These are phyloP conservation scores for Nasonia giraulti DNA, from an alignment of 1,140 invertebrate genomes.

Conservation along the genomic window DNA sequence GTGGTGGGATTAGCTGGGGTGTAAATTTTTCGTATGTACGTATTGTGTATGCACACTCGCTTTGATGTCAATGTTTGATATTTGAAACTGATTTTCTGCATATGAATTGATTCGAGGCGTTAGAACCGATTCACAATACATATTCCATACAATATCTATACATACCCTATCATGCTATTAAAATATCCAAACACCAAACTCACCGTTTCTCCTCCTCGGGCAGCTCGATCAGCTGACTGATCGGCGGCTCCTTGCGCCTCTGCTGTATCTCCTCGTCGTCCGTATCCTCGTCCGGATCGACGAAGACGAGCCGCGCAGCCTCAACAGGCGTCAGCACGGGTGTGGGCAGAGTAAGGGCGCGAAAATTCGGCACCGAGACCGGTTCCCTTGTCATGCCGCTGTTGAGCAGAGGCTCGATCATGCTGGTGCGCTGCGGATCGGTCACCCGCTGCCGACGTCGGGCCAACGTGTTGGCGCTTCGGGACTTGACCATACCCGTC, in stretches of 20 bases:
- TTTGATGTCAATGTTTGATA: too few relatives aligned
- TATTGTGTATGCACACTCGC: too few relatives aligned
- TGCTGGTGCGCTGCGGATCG: conserved; percentile 38
- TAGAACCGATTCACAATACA: too few relatives aligned
- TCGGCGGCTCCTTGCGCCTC: conserved; percentile 63
- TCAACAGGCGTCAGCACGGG: conserved; percentile 82
- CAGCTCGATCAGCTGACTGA: conserved; percentile 69
- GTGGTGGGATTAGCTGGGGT: neutral
- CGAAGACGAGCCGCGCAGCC: conserved; percentile 81
- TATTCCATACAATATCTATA: too few relatives aligned
- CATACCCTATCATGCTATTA: too few relatives aligned
- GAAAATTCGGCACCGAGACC: conserved; percentile 86
- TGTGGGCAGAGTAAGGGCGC: conserved; percentile 78
- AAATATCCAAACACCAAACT: too few relatives aligned
- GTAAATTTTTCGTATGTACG: too few relatives aligned
- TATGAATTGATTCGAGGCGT: too few relatives aligned
- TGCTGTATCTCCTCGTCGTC: conserved; percentile 72
- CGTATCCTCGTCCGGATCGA: conserved; percentile 82
- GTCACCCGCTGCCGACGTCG: conserved; percentile 56
- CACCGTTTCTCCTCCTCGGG: conserved; percentile 69
- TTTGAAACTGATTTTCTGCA: neutral
- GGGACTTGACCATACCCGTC: conserved; percentile 72
- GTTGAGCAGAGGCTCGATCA: conserved; percentile 42
- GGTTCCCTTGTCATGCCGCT: conserved; percentile 80
- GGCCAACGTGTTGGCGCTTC: conserved; percentile 70